Percentiles rank a stretch among this genome's conserved stretches.
Conservation (phyloP, 2,797 vertebrate genomes). For the Poliocrania exsul region DNA sequence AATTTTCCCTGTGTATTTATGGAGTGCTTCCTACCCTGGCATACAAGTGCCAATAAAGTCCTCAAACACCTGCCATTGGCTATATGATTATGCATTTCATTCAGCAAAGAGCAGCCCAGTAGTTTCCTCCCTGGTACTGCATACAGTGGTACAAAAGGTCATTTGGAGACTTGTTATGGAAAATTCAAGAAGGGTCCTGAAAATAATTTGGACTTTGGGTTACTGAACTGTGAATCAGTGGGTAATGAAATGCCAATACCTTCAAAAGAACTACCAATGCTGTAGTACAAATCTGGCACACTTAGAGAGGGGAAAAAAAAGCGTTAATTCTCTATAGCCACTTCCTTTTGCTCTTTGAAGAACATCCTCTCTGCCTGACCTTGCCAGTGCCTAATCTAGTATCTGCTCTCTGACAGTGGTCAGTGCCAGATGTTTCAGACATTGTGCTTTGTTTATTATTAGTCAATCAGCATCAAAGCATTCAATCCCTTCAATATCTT, state of each 20-base stretch:
- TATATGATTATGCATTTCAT: background rate
- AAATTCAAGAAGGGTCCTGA: background rate
- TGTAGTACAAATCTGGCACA: background rate
- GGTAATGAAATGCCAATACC: background rate
- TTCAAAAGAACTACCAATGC: background rate
- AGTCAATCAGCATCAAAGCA: background rate
- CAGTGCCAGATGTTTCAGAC: background rate
- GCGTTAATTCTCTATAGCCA: background rate
- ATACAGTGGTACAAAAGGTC: background rate
- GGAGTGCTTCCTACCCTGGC: background rate
- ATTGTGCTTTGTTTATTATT: background rate
- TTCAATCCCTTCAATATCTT: slow-evolving; percentile 12
- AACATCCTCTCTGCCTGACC: background rate
- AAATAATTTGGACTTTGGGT: background rate
- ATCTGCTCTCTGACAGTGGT: background rate
- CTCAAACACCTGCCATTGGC: background rate
- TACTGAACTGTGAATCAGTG: background rate
- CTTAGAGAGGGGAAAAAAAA: background rate
- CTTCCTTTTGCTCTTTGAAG: background rate
- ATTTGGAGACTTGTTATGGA: background rate
- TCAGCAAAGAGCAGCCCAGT: background rate
- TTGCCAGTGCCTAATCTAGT: background rate
- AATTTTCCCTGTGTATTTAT: background rate
- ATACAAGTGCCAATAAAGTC: background rate
- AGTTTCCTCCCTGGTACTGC: background rate